These are phyloP conservation scores for Bucorvus abyssinicus DNA, from an alignment of 2,797 vertebrate species.

Conservation along the genomic window DNA sequence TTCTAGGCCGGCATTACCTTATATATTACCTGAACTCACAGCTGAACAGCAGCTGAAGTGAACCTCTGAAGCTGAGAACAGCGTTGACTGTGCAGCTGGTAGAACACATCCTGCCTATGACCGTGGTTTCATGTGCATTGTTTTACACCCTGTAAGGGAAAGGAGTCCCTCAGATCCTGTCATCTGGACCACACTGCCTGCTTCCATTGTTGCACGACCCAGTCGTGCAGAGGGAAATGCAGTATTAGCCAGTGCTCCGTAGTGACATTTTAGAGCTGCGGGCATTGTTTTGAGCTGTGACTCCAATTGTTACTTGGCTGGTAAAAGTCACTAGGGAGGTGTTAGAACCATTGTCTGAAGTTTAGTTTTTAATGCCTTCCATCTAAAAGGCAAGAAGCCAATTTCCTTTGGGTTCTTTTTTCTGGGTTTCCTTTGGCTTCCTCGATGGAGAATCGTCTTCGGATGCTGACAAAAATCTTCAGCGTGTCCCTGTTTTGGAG, in stretches of 20 bases:
- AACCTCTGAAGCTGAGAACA: slow-evolving; percentile 24
- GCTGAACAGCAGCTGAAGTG: background rate
- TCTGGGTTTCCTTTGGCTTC: slow-evolving; percentile 18
- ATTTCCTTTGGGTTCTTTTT: background rate
- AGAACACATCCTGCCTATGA: background rate
- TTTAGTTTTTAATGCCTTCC: slow-evolving; percentile 19
- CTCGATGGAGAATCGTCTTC: background rate
- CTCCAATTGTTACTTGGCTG: slow-evolving; percentile 45
- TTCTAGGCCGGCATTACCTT: background rate
- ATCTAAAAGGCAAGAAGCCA: background rate
- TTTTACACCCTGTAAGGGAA: slow-evolving; percentile 26
- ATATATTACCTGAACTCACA: background rate
- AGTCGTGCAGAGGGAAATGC: slow-evolving; percentile 30
- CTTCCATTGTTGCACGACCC: slow-evolving; percentile 47
- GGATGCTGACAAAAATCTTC: slow-evolving; percentile 20
- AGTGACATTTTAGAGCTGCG: slow-evolving; percentile 31
- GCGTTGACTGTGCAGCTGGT: background rate
- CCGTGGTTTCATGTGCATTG: slow-evolving; percentile 21
- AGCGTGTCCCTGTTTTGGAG: background rate
- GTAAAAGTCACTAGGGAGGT: slow-evolving; percentile 41
- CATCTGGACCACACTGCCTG: slow-evolving; percentile 27
- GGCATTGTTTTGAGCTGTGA: slow-evolving; percentile 33
- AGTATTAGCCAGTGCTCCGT: slow-evolving; percentile 14
- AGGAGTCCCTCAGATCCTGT: slow-evolving; percentile 13
- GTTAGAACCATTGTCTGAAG: slow-evolving; percentile 39